Percentiles rank a stretch among this genome's conserved stretches.
Conservation (phyloP, 2,113 vertebrate genomes). For the Centropristis striata region DNA sequence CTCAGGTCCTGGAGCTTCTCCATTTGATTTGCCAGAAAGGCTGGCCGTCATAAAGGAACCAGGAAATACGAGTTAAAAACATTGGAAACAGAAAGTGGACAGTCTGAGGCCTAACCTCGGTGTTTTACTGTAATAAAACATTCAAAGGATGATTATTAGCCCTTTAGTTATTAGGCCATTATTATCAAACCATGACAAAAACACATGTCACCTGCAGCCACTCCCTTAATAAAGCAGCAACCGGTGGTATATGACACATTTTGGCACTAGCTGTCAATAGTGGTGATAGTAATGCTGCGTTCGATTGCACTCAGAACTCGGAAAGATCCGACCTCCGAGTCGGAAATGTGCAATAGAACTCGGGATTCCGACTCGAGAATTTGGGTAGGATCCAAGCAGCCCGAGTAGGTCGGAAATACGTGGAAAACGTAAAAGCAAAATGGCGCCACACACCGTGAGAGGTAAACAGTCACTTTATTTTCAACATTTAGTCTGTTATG, state of each 20-base stretch:
- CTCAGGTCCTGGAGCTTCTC: constrained; percentile 87
- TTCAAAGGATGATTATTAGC: neutral
- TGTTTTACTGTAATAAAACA: neutral
- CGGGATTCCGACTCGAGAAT: too few species aligned
- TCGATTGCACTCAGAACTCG: too few species aligned
- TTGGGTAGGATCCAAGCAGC: too few species aligned
- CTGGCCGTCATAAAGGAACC: constrained; percentile 67
- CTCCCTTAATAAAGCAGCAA: neutral
- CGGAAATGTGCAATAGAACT: too few species aligned
- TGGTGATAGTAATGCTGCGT: neutral
- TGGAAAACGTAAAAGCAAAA: too few species aligned
- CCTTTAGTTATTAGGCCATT: neutral
- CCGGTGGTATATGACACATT: neutral
- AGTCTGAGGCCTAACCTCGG: neutral
- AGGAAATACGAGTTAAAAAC: constrained; percentile 65
- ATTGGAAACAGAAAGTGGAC: constrained; percentile 44
- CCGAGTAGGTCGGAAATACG: too few species aligned
- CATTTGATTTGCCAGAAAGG: constrained; percentile 86
- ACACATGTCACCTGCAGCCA: neutral
- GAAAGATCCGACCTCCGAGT: too few species aligned
- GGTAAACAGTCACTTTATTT: too few species aligned
- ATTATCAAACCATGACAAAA: neutral
- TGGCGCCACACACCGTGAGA: too few species aligned
- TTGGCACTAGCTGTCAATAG: neutral
- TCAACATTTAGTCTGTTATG: too few species aligned